Conservation (phyloP, 2,888 invertebrate genomes). For the Rhingia campestris region DNA sequence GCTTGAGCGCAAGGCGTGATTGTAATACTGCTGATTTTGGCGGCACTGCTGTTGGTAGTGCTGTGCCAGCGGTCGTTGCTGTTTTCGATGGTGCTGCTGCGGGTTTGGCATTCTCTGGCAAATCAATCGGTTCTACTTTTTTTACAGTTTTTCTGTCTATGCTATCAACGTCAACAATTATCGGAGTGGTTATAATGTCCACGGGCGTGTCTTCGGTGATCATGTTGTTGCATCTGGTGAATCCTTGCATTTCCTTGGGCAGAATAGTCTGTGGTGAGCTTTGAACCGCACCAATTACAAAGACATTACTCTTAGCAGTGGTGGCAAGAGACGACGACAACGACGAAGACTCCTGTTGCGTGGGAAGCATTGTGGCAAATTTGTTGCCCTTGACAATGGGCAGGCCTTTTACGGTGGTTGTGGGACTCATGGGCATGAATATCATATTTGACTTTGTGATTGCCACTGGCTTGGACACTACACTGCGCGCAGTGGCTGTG, state of each 20-base stretch:
- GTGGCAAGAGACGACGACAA: slow-evolving; percentile 45
- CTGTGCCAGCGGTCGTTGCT: neutral
- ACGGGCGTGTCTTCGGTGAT: slow-evolving; percentile 86
- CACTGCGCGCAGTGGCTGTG: slow-evolving; percentile 71
- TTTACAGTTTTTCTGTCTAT: slow-evolving; percentile 55
- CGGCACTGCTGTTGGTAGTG: slow-evolving; percentile 30
- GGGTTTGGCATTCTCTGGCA: slow-evolving; percentile 21
- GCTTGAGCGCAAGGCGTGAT: slow-evolving; percentile 18
- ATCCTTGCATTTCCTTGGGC: slow-evolving; percentile 56
- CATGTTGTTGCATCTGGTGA: slow-evolving; percentile 77
- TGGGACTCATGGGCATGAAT: slow-evolving; percentile 78
- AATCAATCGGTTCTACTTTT: slow-evolving; percentile 50
- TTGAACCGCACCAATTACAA: slow-evolving; percentile 74
- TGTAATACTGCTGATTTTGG: slow-evolving; percentile 73
- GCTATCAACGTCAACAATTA: slow-evolving; percentile 79
- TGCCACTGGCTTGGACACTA: slow-evolving; percentile 64
- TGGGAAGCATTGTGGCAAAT: slow-evolving; percentile 60
- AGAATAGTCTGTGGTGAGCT: slow-evolving; percentile 59
- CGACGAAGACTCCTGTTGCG: slow-evolving; percentile 47
- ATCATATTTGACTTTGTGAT: slow-evolving; percentile 80
- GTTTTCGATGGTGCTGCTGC: slow-evolving; percentile 12
- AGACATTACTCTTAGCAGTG: slow-evolving; percentile 72
- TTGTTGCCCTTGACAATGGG: slow-evolving; percentile 66
- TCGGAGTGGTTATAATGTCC: slow-evolving; percentile 81
- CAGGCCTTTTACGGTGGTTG: slow-evolving; percentile 50